A percentile compares a stretch with the other conserved stretches of the same genome.
Conservation (phyloP, 2,888 invertebrate species). For the Mantis religiosa region DNA sequence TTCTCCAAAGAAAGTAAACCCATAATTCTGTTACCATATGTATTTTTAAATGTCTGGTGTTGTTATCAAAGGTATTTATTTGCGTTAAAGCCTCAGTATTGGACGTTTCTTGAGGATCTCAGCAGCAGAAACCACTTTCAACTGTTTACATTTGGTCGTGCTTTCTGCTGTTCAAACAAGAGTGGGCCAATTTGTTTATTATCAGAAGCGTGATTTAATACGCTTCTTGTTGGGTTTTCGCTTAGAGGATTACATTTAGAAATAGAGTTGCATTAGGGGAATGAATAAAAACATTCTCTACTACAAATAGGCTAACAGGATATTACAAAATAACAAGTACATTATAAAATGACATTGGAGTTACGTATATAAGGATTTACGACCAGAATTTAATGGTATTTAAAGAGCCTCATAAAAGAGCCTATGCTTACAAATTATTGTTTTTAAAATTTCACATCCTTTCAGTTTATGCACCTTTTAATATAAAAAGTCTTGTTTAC, state of each 20-base stretch:
- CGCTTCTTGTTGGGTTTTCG: background rate
- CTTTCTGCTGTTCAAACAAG: background rate
- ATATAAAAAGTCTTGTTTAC: too few relatives aligned
- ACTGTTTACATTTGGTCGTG: background rate
- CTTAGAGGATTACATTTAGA: background rate
- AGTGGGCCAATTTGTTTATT: background rate
- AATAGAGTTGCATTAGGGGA: background rate
- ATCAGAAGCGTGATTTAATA: background rate
- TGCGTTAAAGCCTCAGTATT: background rate
- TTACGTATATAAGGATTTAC: too few relatives aligned
- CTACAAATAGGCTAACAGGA: background rate
- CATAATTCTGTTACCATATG: conserved; percentile 31
- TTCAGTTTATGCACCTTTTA: too few relatives aligned
- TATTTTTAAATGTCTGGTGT: conserved; percentile 30
- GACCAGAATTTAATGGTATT: too few relatives aligned
- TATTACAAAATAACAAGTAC: too few relatives aligned
- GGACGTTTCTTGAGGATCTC: background rate
- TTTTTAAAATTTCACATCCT: too few relatives aligned
- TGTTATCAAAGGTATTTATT: background rate
- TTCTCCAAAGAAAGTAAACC: conserved; percentile 21
- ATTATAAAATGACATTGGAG: too few relatives aligned
- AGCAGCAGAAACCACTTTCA: background rate
- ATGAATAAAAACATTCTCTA: background rate
- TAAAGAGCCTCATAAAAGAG: too few relatives aligned
- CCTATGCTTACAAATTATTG: too few relatives aligned